Base-by-base conservation (phyloP, 2,113 vertebrate genomes). In the Ciconia stormi region DNA sequence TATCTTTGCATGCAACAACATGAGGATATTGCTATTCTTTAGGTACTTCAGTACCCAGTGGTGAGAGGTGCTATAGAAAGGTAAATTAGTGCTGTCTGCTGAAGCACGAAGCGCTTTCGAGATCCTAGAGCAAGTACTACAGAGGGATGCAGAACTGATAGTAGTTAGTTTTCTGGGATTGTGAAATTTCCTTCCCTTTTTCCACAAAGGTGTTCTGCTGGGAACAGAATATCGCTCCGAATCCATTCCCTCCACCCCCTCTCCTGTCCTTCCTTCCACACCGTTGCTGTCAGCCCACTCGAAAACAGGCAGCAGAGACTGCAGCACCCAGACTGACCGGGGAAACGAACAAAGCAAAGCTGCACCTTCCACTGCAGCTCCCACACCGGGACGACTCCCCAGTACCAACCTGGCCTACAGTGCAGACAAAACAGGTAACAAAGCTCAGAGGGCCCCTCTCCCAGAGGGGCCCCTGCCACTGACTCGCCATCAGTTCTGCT, bases 241-340 rank as follows among this genome's bases (percentile, higher is more conserved):
- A 84, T 99, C 99, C 38, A 98, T 99, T 59, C 99, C 99, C 18
- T 99, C 99, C 13, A 99, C 99, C 2, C 99, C 99, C 5, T 99
- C 99, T 2, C 99, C 99, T 1, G 99, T 99, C 36, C 98, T 99
- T 7, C 98, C 99, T n/a, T 99, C 99, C 32, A 99, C 99, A 9
- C 99, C 99, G 0, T 93, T 99, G 97, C 98, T 98, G 5, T 98
- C 99, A 1, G 98, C 98, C 52, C 99, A 99, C 97, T 99, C 99
- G 0, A 99, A 99, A 97, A 99, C 99, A 0, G 99, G 99, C 97
- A 99, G 99, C 98, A 98, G 99, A 58, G 99, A 99, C 97, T 99
- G 99, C 98, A 99, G 98, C 98, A 99, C 99, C 3, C 99, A 99
- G 97, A 99, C 99, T 0, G 99, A 99, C 59, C 97, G 99, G 83